Evolutionary conservation across 2,888 invertebrate genomes (phyloP).

Genomic region (Rotaria macrura): DNA sequence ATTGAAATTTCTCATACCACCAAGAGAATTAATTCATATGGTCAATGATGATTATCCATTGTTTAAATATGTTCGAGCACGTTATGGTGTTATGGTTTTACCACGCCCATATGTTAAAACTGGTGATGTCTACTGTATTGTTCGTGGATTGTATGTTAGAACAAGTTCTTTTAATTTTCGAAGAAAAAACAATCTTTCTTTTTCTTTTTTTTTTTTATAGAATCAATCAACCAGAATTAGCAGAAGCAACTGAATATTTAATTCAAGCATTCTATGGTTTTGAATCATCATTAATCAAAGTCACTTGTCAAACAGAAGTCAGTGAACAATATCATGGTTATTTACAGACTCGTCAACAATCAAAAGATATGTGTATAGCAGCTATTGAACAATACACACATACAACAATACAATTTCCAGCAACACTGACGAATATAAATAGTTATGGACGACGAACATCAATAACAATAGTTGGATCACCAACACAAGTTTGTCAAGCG

Average conservation of each 20-base stretch:
- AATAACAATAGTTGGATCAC: background rate
- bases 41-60: constrained; percentile 19
- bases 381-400: background rate
- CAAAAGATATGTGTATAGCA: background rate
- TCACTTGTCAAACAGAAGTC: constrained; percentile 16
- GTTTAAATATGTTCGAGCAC: constrained; percentile 8
- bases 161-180: no score
- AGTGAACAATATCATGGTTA: constrained; percentile 21
- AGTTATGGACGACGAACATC: constrained; percentile 1
- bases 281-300: background rate
- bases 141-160: constrained; percentile 13
- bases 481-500: constrained; percentile 5
- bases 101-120: background rate
- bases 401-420: background rate
- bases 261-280: constrained; percentile 15
- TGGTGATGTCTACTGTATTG: constrained; percentile 12
- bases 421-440: background rate
- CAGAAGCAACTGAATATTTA: constrained; percentile 13
- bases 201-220: background rate
- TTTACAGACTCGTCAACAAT: constrained; percentile 17
- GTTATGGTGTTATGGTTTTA: background rate
- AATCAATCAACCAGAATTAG: background rate
- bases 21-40: constrained; percentile 2
- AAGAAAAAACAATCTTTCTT: background rate
- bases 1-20: background rate